Percentiles rank a stretch among this genome's conserved stretches.
phyloP scores from a whole-genome alignment of 2,797 vertebrate species.

The Nothura maculosa region DNA sequence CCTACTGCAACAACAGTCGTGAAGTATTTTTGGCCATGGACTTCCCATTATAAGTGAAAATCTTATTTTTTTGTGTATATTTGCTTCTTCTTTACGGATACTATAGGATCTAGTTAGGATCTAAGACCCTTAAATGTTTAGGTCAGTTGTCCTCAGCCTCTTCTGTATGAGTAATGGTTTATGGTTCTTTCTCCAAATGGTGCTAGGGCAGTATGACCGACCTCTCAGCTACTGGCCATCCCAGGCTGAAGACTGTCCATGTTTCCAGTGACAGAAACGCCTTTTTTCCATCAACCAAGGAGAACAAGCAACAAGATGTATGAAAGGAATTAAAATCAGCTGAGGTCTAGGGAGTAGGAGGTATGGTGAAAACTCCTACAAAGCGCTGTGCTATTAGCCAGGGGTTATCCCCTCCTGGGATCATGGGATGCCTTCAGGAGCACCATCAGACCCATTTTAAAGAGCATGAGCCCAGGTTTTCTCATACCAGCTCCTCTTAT shows the following conservation, averaged over 20 bases:
- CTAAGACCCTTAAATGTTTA: not conserved
- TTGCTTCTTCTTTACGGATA: not conserved
- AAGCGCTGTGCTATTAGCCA: not conserved
- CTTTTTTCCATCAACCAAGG: not conserved
- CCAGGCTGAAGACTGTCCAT: not conserved
- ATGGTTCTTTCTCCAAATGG: not conserved
- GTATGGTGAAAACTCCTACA: not conserved
- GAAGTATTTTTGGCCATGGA: constrained; percentile 33
- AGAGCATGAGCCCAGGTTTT: not conserved
- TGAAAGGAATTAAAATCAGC: not conserved
- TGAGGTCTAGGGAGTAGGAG: not conserved
- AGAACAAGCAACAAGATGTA: not conserved
- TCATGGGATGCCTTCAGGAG: not conserved
- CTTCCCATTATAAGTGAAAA: constrained; percentile 22
- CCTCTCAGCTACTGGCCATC: not conserved
- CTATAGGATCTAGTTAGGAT: not conserved
- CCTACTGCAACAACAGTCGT: constrained; percentile 29
- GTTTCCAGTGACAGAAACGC: not conserved
- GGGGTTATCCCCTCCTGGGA: not conserved
- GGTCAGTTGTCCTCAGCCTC: not conserved
- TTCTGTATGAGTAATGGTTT: not conserved
- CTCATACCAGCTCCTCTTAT: fast-evolving
- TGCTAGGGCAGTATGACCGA: not conserved
- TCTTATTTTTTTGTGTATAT: not conserved
- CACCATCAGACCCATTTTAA: fast-evolving